Conservation (phyloP, 2,797 vertebrate genomes). For the Brachyalestes nurse region DNA sequence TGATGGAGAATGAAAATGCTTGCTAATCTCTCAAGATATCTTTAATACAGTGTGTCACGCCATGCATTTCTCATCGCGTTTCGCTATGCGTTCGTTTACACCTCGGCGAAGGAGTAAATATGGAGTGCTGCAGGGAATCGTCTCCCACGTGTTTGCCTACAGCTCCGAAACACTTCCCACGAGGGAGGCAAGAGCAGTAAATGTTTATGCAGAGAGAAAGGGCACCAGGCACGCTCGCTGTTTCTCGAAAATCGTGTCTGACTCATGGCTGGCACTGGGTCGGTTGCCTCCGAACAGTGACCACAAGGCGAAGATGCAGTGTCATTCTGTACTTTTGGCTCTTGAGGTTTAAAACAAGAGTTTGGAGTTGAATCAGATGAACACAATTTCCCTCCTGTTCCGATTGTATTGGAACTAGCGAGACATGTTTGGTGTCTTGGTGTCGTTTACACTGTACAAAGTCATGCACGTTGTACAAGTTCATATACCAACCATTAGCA, state of each 20-base stretch:
- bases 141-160: conserved; percentile 12
- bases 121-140: conserved; percentile 7
- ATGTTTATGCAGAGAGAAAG: conserved; percentile 13
- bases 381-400: neutral
- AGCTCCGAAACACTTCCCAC: conserved; percentile 23
- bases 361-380: neutral
- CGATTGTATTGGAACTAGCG: neutral
- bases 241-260: conserved; percentile 24
- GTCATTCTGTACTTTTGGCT: neutral
- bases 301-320: neutral
- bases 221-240: conserved; percentile 3
- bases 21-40: neutral
- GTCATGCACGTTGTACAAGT: no score
- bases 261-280: conserved; percentile 1
- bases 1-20: neutral
- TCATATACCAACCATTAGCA: no score
- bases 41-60: neutral
- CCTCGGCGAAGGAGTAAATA: conserved; percentile 3
- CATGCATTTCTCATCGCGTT: neutral
- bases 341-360: neutral
- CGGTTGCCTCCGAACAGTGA: neutral
- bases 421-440: no score
- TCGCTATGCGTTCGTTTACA: conserved; percentile 22
- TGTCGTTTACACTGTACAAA: no score
- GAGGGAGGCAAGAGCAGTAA: conserved; percentile 19